Evolutionary conservation across 2,888 invertebrate genomes (phyloP).

Genomic region (Limenitis camilla): DNA sequence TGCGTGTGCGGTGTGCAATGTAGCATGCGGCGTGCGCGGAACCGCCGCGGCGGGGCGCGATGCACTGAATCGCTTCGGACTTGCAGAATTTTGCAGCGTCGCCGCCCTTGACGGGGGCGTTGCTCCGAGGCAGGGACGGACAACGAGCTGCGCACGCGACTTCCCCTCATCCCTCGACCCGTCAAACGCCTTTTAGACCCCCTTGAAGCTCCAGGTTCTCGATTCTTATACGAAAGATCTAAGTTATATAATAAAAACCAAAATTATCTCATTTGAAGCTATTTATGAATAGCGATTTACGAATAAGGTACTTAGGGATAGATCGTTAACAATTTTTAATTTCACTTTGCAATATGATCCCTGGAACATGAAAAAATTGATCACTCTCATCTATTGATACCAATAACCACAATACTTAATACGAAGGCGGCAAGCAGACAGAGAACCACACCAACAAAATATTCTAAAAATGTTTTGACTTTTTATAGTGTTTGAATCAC

Average conservation of each 20-base stretch:
- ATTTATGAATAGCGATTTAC: too few relatives aligned
- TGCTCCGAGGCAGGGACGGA: constrained; percentile 73
- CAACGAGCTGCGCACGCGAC: constrained; percentile 68
- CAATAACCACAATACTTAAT: too few relatives aligned
- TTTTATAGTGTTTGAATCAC: too few relatives aligned
- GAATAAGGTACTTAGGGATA: too few relatives aligned
- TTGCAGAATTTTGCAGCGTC: constrained; percentile 74
- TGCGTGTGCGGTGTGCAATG: constrained; percentile 40
- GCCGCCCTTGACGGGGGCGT: constrained; percentile 76
- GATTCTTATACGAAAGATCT: neutral
- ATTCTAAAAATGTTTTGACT: too few relatives aligned
- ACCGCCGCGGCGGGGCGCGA: constrained; percentile 71
- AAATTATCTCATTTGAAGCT: too few relatives aligned
- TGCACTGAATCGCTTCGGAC: constrained; percentile 70
- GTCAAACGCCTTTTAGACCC: constrained; percentile 37
- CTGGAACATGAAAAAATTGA: too few relatives aligned
- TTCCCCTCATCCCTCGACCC: constrained; percentile 51
- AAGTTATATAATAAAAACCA: neutral
- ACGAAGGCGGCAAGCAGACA: too few relatives aligned
- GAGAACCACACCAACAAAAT: too few relatives aligned
- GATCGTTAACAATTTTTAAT: too few relatives aligned
- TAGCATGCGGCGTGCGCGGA: constrained; percentile 29
- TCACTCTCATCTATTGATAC: too few relatives aligned
- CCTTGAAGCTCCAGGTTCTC: constrained; percentile 15
- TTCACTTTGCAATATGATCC: too few relatives aligned